A percentile compares a stretch with the other conserved stretches of the same genome.
These are phyloP conservation scores for Perca fluviatilis DNA, from an alignment of 2,113 vertebrate genomes.

Conservation along the genomic window DNA sequence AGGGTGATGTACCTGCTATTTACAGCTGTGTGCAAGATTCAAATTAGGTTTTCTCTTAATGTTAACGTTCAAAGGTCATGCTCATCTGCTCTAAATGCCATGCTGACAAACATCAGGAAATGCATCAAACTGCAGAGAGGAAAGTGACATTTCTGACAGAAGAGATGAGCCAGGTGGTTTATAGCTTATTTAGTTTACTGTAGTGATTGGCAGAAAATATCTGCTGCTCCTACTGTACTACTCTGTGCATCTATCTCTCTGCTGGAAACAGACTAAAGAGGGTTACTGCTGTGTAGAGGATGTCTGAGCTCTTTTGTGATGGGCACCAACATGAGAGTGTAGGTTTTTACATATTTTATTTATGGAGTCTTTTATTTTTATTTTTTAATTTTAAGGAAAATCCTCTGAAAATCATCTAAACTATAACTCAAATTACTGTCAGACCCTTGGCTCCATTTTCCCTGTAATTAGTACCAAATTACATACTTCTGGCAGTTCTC, in stretches of 20 bases:
- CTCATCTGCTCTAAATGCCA: slow-evolving; percentile 70
- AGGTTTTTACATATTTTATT: no score
- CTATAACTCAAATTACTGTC: not conserved
- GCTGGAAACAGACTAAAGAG: no score
- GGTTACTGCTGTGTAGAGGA: no score
- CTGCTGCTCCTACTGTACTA: not conserved
- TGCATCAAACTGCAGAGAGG: slow-evolving; percentile 49
- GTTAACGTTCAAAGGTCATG: slow-evolving; percentile 64
- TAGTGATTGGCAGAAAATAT: not conserved
- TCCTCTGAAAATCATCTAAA: not conserved
- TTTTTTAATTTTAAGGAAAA: not conserved
- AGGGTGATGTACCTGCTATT: slow-evolving; percentile 35
- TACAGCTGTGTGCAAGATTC: slow-evolving; percentile 67
- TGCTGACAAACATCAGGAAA: slow-evolving; percentile 65
- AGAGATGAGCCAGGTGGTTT: slow-evolving; percentile 25
- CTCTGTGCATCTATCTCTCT: no score
- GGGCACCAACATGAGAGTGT: no score
- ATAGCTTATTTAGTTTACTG: slow-evolving; percentile 28
- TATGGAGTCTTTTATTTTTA: no score
- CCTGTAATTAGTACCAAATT: not conserved
- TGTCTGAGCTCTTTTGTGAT: no score
- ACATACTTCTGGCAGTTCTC: not conserved
- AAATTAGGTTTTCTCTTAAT: slow-evolving; percentile 55
- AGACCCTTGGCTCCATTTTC: not conserved
- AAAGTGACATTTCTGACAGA: slow-evolving; percentile 67